Base-by-base conservation (phyloP, 2,113 vertebrate species). In the Baryphthengus martii region DNA sequence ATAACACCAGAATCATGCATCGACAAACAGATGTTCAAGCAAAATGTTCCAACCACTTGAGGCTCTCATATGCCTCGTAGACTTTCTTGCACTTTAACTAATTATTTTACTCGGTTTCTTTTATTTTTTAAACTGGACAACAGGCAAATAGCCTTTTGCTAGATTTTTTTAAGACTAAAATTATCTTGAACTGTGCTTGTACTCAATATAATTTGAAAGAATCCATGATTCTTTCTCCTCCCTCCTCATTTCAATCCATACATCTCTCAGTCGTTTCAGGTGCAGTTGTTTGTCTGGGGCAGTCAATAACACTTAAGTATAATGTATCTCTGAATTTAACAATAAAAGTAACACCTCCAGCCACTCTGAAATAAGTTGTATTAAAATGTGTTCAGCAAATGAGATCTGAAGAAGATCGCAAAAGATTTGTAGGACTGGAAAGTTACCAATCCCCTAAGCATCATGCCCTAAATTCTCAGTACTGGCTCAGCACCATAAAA, bases 1-100 rank as follows among this genome's bases (percentile, higher is more conserved):
- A 97, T 93, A 97, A 98, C 95, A 97, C 67, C 73, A 76, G 96
- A 97, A 97, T 96, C 95, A 96, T 74, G 65, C 89, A 97, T 96
- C 82, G 92, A 96, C 97, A 96, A 97, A 96, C 96, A 97, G 97
- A 98, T 96, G 96, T 96, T 98, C 97, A 96, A 97, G 94, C 93
- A 97, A 97, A 98, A 97, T 96, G 96, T 97, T 96, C 97, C 97
- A 95, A 89, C 93, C 93, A 95, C 56, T 90, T 93, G 91, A 98
- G 95, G 92, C 95, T 97, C 94, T 96, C 88, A 95, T 94, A 93
- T 82, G 93, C 96, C 96, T 97, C 29, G 31, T 59, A 92, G 96
- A 96, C 87, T 97, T 90, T 95, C 91, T 59, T 91, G 67, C 78
- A 97, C 96, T 96, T 96, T 93, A 95, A 88, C 87, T 93, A 91